Conservation (phyloP, 2,888 invertebrate species). For the Eubasilissa splendida region DNA sequence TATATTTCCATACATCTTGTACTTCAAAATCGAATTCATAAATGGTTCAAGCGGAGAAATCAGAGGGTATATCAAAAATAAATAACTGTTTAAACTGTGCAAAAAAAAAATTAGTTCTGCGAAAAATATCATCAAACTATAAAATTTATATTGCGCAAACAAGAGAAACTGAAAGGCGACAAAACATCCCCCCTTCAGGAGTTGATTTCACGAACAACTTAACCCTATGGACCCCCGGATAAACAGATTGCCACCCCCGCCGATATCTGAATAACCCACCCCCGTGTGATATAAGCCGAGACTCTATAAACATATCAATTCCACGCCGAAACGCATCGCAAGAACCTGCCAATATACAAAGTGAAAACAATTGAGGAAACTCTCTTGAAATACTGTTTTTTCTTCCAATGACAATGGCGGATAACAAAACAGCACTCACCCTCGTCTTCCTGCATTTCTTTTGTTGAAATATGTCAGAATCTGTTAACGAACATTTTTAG, state of each 20-base stretch:
- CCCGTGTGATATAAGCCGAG: constrained; percentile 22
- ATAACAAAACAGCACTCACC: too few relatives aligned
- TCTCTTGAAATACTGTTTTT: background rate
- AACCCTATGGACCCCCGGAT: constrained; percentile 40
- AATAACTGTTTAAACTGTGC: too few relatives aligned
- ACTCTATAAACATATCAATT: constrained; percentile 34
- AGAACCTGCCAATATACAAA: constrained; percentile 23
- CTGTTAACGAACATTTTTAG: too few relatives aligned
- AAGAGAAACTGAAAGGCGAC: constrained; percentile 37
- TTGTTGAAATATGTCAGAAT: too few relatives aligned
- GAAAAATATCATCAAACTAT: constrained; percentile 30
- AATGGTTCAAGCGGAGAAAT: too few relatives aligned
- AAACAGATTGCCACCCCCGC: constrained; percentile 52
- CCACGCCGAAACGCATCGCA: constrained; percentile 32
- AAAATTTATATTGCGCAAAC: constrained; percentile 29
- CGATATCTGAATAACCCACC: constrained; percentile 48
- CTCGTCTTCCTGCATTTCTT: too few relatives aligned
- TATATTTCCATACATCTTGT: too few relatives aligned
- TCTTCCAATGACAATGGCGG: too few relatives aligned
- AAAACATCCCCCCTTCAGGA: constrained; percentile 36
- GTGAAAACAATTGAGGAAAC: constrained; percentile 12
- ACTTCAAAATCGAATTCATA: too few relatives aligned
- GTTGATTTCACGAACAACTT: constrained; percentile 50
- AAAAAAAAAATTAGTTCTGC: background rate
- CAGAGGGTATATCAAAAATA: too few relatives aligned